Evolutionary conservation across 2,797 vertebrate genomes (phyloP), one percentile per base, ranked within the genome.

Genomic region (Propithecus perrieri): DNA sequence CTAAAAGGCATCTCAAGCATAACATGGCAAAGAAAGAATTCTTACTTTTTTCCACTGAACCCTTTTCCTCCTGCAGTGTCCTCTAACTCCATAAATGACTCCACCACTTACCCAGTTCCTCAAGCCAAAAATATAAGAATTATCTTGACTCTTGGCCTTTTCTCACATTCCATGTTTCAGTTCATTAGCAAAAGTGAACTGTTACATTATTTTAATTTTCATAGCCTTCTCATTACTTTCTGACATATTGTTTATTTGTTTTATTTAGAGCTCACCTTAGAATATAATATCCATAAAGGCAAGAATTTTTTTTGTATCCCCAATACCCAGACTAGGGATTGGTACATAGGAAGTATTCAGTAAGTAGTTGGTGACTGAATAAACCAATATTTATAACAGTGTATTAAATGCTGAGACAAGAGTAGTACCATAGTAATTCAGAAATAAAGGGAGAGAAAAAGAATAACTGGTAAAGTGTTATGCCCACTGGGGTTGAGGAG

Each of bases 171-270:
- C 63, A 1, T 83, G 38, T 91, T 97, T 86, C 57, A 92, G 5
- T 85, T 85, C 50, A 59, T 48, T 67, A 91, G 18, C 57, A 95
- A 53, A 94, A 84, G 35, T 79, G 53, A 85, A 85, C 30, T 69
- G 6, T 92, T 71, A 50, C 30, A 20, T 78, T 94, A 55, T 50
- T 46, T 95, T 50, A 65, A 83, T 85, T 96, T 95, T 86, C 35
- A 48, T 84, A 85, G 50, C 28, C 59, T 85, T 65, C n/a, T 78
- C 7, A 63, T 63, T 78, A 88, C 11, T 72, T 79, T 71, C 13
- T 84, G 46, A 30, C 35, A 41, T 91, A 30, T 30, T 69, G 14
- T 67, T 79, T 75, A 11, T 59, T 79, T 96, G 14, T 69, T 33
- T 90, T 87, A 41, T 63, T 92, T 93, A 17, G 53, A 91, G 50